Evolutionary conservation across 2,113 vertebrate species (phyloP), one percentile per base, ranked within the genome.

Genomic region (Dendrocopos noguchii): DNA sequence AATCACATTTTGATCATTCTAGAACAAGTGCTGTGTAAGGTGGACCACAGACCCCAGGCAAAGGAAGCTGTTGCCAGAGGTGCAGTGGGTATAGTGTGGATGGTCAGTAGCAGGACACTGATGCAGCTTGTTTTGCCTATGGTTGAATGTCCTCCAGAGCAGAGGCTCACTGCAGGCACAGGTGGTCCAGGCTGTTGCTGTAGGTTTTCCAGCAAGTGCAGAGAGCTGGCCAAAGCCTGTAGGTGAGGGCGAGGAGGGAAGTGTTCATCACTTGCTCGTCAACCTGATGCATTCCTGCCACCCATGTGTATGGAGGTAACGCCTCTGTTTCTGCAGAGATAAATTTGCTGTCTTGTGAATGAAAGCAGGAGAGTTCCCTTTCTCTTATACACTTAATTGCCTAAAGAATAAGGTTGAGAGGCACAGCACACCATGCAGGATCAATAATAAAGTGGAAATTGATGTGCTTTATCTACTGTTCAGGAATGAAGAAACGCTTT

Each of bases 251-350:
- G 1, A 42, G 55, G 39, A 61, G n/a, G 36, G 44, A 67, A 68
- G 24, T 33, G 79, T 87, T 90, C 18, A 6, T n/a, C 53, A 33
- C 27, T 72, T 76, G 67, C n/a, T 72, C 34, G 63, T 77, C 34
- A 63, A 15, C 22, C 44, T 87, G 72, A 14, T 1, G 7, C 33
- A 53, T 75, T 44, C 7, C 47, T 78, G 15, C 31, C 18, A 1
- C 0, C 2, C n/a, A 20, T 59, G 39, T 1, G 0, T 28, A 3
- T 11, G 28, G n/a, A 82, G 71, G 6, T 52, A 71, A 20, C 5
- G 29, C 72, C 74, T 55, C 13, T 82, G 55, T 59, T 83, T 65
- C 50, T 82, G 64, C 39, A 50, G 50, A 73, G 59, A 63, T 73
- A 59, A 82, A 59, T 91, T 87, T 92, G 59, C n/a, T 77, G 84